Conservation (phyloP, 1,140 invertebrate species). For the Cataglyphis hispanica region DNA sequence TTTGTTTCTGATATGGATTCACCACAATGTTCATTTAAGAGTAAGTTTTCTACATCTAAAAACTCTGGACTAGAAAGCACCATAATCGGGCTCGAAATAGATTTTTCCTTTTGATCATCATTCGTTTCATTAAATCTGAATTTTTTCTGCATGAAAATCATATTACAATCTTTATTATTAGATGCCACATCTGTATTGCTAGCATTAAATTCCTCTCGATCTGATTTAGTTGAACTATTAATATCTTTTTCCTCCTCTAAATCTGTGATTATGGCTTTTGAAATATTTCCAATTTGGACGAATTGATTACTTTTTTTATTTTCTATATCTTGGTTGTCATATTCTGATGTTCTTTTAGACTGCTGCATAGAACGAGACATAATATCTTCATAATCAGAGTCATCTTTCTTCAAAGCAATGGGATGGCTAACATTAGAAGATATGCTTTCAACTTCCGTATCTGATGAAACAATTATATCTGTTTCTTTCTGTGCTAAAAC, state of each 20-base stretch:
- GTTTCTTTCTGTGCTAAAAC: constrained; percentile 22
- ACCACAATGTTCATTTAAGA: not conserved
- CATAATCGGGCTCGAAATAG: constrained; percentile 52
- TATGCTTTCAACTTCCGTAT: constrained; percentile 41
- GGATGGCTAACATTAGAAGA: not conserved
- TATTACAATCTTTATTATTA: constrained; percentile 2
- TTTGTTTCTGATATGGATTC: not conserved
- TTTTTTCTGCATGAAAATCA: not conserved
- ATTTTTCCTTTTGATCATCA: not conserved
- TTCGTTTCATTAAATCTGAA: constrained; percentile 26
- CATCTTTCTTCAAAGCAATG: not conserved
- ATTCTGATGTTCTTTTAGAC: not conserved
- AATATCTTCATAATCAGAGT: not conserved
- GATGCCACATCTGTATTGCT: not conserved
- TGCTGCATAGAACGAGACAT: not conserved
- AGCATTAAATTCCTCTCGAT: not conserved
- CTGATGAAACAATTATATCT: constrained; percentile 26
- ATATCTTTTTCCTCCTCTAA: constrained; percentile 15
- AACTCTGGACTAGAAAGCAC: constrained; percentile 69
- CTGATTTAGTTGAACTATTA: constrained; percentile 1
- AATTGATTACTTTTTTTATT: not conserved
- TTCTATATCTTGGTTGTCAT: not conserved
- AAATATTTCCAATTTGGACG: constrained; percentile 1
- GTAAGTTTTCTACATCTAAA: constrained; percentile 2
- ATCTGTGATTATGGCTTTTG: constrained; percentile 14